phyloP scores from a whole-genome alignment of 2,113 vertebrate species.

The Microcebus griseorufus region DNA sequence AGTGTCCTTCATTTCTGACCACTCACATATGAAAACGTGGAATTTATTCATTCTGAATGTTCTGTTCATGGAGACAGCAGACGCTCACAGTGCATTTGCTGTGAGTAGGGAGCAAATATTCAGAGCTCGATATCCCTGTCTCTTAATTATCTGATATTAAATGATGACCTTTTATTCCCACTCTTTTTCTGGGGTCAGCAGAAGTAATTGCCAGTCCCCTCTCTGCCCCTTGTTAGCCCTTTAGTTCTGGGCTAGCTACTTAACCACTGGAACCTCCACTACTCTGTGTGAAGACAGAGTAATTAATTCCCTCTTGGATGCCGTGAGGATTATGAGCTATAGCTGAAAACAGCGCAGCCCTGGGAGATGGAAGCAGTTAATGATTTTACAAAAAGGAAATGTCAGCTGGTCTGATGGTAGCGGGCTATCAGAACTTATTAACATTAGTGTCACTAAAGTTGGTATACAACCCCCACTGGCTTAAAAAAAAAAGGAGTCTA shows the following conservation, averaged over 20 bases:
- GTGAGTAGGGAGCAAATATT: not conserved
- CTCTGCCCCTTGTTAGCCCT: not conserved
- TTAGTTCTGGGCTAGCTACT: not conserved
- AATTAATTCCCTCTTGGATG: not conserved
- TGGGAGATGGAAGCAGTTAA: not conserved
- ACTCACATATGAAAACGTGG: not conserved
- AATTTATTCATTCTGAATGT: not conserved
- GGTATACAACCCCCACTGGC: no score
- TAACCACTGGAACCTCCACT: not conserved
- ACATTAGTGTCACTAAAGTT: no score
- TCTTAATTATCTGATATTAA: not conserved
- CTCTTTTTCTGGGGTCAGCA: not conserved
- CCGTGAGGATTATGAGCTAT: not conserved
- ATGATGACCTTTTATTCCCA: not conserved
- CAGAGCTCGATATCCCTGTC: not conserved
- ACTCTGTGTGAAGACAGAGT: not conserved
- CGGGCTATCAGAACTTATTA: no score
- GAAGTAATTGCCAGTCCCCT: not conserved
- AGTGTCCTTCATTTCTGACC: not conserved
- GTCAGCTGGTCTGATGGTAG: no score
- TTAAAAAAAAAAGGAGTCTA: no score
- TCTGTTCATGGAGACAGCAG: not conserved
- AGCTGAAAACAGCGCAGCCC: not conserved
- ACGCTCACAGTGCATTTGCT: not conserved
- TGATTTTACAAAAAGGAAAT: not conserved